Evolutionary conservation across 2,888 invertebrate species (phyloP).

Genomic region (Cryptops parisi): DNA sequence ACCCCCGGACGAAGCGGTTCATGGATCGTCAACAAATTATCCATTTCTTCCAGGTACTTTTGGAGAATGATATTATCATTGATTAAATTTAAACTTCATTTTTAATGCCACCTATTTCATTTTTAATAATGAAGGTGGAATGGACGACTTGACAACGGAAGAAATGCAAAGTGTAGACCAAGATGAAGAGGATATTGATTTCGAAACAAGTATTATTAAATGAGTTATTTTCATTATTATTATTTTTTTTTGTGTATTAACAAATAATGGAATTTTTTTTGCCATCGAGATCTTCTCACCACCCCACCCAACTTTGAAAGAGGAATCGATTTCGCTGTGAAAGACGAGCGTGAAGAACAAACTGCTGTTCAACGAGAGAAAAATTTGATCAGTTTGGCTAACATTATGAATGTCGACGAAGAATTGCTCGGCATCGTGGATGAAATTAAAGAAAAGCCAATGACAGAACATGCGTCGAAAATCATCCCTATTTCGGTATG

Average conservation of each 20-base stretch:
- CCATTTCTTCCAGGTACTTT: slow-evolving; percentile 69
- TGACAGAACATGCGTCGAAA: no score
- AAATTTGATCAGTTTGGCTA: slow-evolving; percentile 4
- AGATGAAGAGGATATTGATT: neutral
- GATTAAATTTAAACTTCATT: no score
- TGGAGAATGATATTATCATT: neutral
- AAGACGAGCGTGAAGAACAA: no score
- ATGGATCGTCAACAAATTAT: slow-evolving; percentile 62
- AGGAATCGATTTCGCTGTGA: neutral
- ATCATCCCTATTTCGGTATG: no score
- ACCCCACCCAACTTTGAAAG: neutral
- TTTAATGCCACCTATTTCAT: no score
- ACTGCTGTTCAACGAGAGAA: slow-evolving; percentile 37
- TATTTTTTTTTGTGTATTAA: no score
- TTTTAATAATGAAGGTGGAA: slow-evolving; percentile 24
- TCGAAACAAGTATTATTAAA: neutral
- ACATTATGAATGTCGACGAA: slow-evolving; percentile 11
- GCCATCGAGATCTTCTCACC: neutral
- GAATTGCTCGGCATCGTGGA: slow-evolving; percentile 20
- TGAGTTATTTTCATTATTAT: neutral
- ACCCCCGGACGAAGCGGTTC: slow-evolving; percentile 49
- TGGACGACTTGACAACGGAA: slow-evolving; percentile 27
- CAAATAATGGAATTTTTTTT: no score
- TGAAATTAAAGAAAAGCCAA: no score
- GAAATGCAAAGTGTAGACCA: slow-evolving; percentile 4